Percentiles rank a stretch among this genome's conserved stretches.
These are phyloP conservation scores for Lepidocyrtoides sp. DNA, from an alignment of 2,888 invertebrate genomes.

Conservation along the genomic window DNA sequence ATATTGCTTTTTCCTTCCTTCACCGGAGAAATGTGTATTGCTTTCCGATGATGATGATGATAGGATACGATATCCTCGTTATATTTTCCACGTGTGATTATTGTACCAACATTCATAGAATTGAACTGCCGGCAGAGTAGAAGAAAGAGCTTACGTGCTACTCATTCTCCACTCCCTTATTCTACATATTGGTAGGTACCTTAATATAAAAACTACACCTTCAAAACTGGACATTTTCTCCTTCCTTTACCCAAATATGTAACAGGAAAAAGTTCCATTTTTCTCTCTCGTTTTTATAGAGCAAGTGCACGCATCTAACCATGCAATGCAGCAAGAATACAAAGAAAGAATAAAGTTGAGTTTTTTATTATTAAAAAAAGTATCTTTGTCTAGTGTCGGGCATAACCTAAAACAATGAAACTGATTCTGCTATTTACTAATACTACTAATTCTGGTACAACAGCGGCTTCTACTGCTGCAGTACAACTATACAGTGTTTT, in stretches of 20 bases:
- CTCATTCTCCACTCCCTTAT: slow-evolving; percentile 27
- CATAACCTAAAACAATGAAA: too few relatives aligned
- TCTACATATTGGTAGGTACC: too few relatives aligned
- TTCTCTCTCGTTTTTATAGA: slow-evolving; percentile 55
- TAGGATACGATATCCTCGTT: not conserved
- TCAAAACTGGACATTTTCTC: slow-evolving; percentile 8
- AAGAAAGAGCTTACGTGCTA: slow-evolving; percentile 39
- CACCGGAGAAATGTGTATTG: too few relatives aligned
- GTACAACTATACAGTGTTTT: too few relatives aligned
- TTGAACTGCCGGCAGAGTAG: not conserved
- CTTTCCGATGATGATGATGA: not conserved
- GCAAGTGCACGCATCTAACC: slow-evolving; percentile 58
- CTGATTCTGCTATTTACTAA: too few relatives aligned
- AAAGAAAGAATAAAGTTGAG: not conserved
- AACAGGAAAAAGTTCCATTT: slow-evolving; percentile 40
- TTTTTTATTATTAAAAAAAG: not conserved
- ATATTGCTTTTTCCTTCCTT: not conserved
- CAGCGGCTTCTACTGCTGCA: not conserved
- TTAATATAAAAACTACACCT: not conserved
- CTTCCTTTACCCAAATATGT: slow-evolving; percentile 48
- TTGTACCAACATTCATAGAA: not conserved
- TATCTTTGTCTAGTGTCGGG: too few relatives aligned
- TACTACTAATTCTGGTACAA: not conserved
- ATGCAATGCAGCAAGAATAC: not conserved
- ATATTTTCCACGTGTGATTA: not conserved